Base-by-base conservation (phyloP, 2,797 vertebrate species). In the Amazonetta brasiliensis region DNA sequence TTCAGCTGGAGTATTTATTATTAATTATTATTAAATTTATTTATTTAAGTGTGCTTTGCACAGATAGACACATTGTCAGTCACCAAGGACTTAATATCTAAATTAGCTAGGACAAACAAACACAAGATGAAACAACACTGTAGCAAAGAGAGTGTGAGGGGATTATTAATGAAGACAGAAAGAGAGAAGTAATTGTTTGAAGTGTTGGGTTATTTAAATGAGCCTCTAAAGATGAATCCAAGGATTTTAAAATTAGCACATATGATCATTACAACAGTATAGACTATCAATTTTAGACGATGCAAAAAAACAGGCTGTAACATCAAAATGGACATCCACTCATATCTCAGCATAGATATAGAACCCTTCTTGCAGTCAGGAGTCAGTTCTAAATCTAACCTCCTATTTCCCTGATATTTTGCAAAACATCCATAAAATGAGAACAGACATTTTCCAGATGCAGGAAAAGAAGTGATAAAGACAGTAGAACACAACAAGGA, bases 1-100 rank as follows among this genome's bases (percentile, higher is more conserved):
- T 93, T 92, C 83, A 87, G 59, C 37, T 91, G 87, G 84, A 37
- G 67, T 93, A 95, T 87, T 94, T 94, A 92, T 94, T 96, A 95
- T 96, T 92, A 95, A 96, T 96, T 94, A 94, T 95, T 95, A 96
- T 95, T 95, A 93, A 81, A 96, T 89, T 72, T 96, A 94, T 97
- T 96, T 96, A 95, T 97, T 96, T 85, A 96, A 85, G 62, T 95
- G 73, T 93, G 92, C 68, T 96, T 95, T 91, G 89, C 81, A 94
- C 67, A 94, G 96, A 95, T 96, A 97, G 95, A 88, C 91, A 84
- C 75, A 71, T 43, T 92, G 91, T 71, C 92, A 89, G 96, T 93
- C 97, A 95, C 95, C 92, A 94, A 97, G 96, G 95, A 95, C 80
- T 95, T 95, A 95, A 95, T 96, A 97, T 97, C 94, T 97, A 97